Base-by-base conservation (phyloP, 37 sponge, comb jelly and placozoan genomes). In the Cliona cf. orientalis region DNA sequence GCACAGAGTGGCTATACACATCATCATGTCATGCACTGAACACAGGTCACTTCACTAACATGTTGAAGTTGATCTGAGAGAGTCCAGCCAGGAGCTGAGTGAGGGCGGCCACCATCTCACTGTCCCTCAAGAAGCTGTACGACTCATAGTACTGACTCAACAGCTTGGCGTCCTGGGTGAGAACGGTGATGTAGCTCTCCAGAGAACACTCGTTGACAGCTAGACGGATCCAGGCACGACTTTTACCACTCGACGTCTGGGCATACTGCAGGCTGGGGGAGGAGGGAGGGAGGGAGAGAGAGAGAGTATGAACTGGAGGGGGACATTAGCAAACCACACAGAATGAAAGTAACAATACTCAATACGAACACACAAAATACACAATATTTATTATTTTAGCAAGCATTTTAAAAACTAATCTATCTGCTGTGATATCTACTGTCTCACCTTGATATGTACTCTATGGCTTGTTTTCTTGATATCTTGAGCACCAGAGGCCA, bases 161-260 rank as follows among this genome's bases (percentile, higher is more conserved):
- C 40, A 95, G 74, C 2, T 44, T 19, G 32, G 19, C 23, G 72
- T 97, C 90, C 46, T 92, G 83, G 12, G 65, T 67, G 19, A 97
- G 45, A n/a, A 93, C 91, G 33, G 40, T 84, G 66, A 99, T 87
- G 80, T 96, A 99, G 80, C 95, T 96, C 73, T 94, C 93, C 34
- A 99, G 80, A 22, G 97, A 90, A 40, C 81, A 82, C 83, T 99
- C 99, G 63, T 99, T 99, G 45, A 90, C 93, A 12, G 85, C 85
- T 63, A 85, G 37, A 14, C 85, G 38, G 42, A 85, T 85, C 85
- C 85, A 85, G 1, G 69, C 85, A 12, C 97, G 71, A 67, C 93
- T 92, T 43, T 82, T 69, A 3, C 93, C 97, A 58, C 36, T 46
- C 28, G 92, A 93, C 7, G 87, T 84, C 84, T 90, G 91, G 25